phyloP scores from a whole-genome alignment of 1,140 invertebrate genomes.

The Portunus trituberculatus region DNA sequence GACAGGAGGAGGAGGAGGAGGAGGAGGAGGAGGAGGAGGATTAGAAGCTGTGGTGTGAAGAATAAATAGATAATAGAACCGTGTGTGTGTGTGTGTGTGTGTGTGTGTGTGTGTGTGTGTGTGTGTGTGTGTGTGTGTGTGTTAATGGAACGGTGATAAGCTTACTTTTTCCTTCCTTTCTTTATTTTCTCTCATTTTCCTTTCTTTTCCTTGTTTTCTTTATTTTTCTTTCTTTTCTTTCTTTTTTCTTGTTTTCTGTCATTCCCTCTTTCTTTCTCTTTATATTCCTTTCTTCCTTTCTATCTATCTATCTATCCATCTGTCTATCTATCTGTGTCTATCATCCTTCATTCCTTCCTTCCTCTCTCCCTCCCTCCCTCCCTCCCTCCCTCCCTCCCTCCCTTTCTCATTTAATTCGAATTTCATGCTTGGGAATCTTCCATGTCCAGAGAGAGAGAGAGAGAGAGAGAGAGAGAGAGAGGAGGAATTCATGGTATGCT shows the following conservation, averaged over 20 bases:
- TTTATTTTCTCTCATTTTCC: neutral
- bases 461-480: neutral
- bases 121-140: constrained; percentile 77
- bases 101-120: constrained; percentile 74
- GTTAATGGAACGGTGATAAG: neutral
- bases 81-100: constrained; percentile 46
- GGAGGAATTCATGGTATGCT: constrained; percentile 6
- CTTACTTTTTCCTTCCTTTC: too few relatives aligned
- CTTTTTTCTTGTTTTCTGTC: too few relatives aligned
- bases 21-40: too few relatives aligned
- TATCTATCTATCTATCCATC: too few relatives aligned
- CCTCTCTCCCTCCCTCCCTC: too few relatives aligned
- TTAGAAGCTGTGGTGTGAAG: too few relatives aligned
- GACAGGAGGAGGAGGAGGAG: too few relatives aligned
- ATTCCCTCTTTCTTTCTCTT: neutral
- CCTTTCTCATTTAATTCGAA: neutral
- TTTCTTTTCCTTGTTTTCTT: neutral
- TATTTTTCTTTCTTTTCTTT: neutral
- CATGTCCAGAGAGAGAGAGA: too few relatives aligned
- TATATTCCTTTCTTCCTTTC: neutral
- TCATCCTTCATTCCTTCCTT: neutral
- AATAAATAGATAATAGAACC: too few relatives aligned
- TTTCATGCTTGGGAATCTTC: too few relatives aligned
- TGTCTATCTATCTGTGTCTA: too few relatives aligned
- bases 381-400: neutral